Conservation (phyloP, 2,888 invertebrate species). For the Microctonus hyperodae region DNA sequence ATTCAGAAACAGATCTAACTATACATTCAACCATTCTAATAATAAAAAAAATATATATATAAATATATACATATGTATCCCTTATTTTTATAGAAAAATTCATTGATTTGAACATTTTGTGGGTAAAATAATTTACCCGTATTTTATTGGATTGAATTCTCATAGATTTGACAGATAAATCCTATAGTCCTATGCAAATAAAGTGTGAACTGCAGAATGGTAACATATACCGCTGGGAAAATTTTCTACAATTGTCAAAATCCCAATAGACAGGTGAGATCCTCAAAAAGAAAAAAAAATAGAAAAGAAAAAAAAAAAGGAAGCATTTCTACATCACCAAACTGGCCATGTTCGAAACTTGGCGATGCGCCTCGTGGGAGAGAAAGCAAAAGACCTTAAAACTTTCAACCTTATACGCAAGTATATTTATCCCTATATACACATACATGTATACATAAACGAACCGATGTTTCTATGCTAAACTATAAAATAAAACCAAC, state of each 20-base stretch:
- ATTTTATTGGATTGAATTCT: conserved; percentile 18
- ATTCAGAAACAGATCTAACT: neutral
- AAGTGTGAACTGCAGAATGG: conserved; percentile 33
- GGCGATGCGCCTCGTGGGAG: conserved; percentile 19
- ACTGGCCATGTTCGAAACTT: conserved; percentile 8
- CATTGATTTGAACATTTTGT: neutral
- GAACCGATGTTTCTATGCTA: neutral
- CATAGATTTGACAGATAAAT: conserved; percentile 18
- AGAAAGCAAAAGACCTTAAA: conserved; percentile 10
- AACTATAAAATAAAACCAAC: neutral
- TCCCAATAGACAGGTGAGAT: conserved; percentile 34
- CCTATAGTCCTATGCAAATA: conserved; percentile 51
- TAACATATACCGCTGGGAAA: conserved; percentile 56
- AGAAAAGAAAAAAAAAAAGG: neutral
- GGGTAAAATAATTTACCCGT: neutral
- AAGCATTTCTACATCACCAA: neutral
- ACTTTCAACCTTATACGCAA: conserved; percentile 6
- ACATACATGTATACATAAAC: neutral
- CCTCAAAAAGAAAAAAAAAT: conserved; percentile 15
- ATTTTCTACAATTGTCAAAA: conserved; percentile 41
- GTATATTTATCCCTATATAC: no score
- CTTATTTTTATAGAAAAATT: neutral
- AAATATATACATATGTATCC: no score
- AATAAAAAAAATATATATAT: no score
- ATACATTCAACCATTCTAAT: neutral